Percentiles rank a stretch among this genome's conserved stretches.
Conservation (phyloP, 2,888 invertebrate species). For the Spodoptera picta region DNA sequence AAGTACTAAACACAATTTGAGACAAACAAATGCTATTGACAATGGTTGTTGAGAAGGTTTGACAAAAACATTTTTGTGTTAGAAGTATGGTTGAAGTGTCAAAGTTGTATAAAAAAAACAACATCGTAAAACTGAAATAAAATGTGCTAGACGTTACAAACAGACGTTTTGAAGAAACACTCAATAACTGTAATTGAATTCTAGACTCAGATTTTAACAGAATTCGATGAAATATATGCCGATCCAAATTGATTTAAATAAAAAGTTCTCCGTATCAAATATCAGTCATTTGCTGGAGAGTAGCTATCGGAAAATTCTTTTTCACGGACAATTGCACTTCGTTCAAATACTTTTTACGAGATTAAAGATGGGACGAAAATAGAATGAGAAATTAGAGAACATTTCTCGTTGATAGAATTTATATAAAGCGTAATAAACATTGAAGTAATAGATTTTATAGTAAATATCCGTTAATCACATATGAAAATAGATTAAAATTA, state of each 20-base stretch:
- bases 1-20: slow-evolving; percentile 46
- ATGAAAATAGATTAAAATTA: no score
- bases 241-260: slow-evolving; percentile 24
- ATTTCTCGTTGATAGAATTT: slow-evolving; percentile 2
- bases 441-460: no score
- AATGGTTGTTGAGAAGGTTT: slow-evolving; percentile 45
- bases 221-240: slow-evolving; percentile 3
- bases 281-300: slow-evolving; percentile 46
- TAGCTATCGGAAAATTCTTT: slow-evolving; percentile 56
- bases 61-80: slow-evolving; percentile 62
- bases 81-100: slow-evolving; percentile 54
- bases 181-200: slow-evolving; percentile 47
- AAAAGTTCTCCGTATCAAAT: slow-evolving; percentile 40
- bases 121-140: slow-evolving; percentile 73
- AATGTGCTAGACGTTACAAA: slow-evolving; percentile 61
- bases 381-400: slow-evolving; percentile 13
- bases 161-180: slow-evolving; percentile 18
- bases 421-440: no score
- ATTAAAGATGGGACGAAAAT: slow-evolving; percentile 30
- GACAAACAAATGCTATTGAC: slow-evolving; percentile 60
- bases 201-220: slow-evolving; percentile 16
- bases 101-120: slow-evolving; percentile 65
- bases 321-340: slow-evolving; percentile 50
- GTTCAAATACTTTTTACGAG: slow-evolving; percentile 31
- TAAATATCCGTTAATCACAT: no score